phyloP scores from a whole-genome alignment of 2,888 invertebrate species.

The Lordiphosa andalusiaca region DNA sequence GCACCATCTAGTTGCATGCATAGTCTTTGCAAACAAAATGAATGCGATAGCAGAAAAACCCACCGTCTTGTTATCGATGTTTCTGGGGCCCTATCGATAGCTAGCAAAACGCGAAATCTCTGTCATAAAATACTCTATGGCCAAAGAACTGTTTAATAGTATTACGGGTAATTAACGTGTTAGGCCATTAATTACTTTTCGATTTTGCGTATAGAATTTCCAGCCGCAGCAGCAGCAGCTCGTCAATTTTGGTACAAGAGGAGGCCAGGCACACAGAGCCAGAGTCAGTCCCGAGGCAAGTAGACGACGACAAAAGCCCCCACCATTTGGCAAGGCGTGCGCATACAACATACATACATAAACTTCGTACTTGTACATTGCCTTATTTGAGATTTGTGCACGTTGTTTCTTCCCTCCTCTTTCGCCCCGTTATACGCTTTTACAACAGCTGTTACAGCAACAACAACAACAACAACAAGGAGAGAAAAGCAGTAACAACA shows the following conservation, averaged over 20 bases:
- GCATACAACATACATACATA: conserved; percentile 39
- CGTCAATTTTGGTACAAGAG: conserved; percentile 52
- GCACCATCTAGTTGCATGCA: no score
- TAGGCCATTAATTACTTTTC: conserved; percentile 16
- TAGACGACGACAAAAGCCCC: conserved; percentile 44
- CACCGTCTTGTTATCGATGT: conserved; percentile 7
- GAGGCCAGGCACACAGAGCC: conserved; percentile 24
- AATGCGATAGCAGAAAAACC: conserved; percentile 18
- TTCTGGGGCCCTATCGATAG: conserved; percentile 7
- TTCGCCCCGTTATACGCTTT: conserved; percentile 3
- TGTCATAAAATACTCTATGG: conserved; percentile 17
- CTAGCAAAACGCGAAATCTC: conserved; percentile 18
- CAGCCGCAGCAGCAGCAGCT: conserved; percentile 40
- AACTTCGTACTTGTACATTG: conserved; percentile 46
- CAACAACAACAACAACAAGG: conserved; percentile 23
- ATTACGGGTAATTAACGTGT: not conserved
- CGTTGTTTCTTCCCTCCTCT: conserved; percentile 41
- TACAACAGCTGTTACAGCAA: conserved; percentile 60
- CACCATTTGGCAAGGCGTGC: conserved; percentile 54
- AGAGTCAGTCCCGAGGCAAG: conserved; percentile 41
- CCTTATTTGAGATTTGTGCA: conserved; percentile 68
- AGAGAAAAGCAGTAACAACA: conserved; percentile 31
- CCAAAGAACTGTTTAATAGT: not conserved
- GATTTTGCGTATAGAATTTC: conserved; percentile 27
- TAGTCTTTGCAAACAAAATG: no score